Evolutionary conservation across 2,888 invertebrate species (phyloP), one percentile per base, ranked within the genome.

Genomic region (Anthophora plumipes): DNA sequence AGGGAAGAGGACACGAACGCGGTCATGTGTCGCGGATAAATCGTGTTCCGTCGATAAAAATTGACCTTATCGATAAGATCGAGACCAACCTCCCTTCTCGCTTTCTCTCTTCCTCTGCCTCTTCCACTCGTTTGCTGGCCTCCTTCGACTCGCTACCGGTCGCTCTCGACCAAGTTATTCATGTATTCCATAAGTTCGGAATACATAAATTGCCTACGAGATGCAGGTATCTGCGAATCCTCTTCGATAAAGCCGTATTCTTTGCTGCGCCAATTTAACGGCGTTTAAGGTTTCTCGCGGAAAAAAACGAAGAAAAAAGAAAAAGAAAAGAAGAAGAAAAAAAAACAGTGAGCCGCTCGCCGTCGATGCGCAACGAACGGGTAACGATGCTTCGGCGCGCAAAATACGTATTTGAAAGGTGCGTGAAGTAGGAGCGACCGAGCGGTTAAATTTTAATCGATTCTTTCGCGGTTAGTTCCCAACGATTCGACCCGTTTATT

Each of bases 161-260:
- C 66, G 81, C 61, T 52, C 59, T 68, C 72, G 63, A 22, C 60
- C 43, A 80, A 88, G 68, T 85, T 88, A 89, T 87, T 89, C 88
- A 88, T 85, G 81, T 88, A 89, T 88, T 88, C 88, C 88, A 80
- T 72, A 89, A 77, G 71, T 88, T 68, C 66, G 88, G 88, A 88
- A 88, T 88, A 86, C 81, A 83, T 85, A 86, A 88, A 88, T 86
- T 83, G 83, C 69, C 76, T 77, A 81, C 74, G 71, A 77, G 83
- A 66, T 20, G 50, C 77, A 69, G 81, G 81, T 85, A 87, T 67
- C 73, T 52, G 67, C 69, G 75, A 85, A 84, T 84, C 84, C 54
- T 66, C 77, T 64, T 69, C 80, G 82, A 85, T 82, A 73, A 79
- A 77, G 74, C 69, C 69, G 73, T 82, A 69, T 41, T 70, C 66